Base-by-base conservation (phyloP, 1,140 invertebrate genomes). In the Agrypnia vestita region DNA sequence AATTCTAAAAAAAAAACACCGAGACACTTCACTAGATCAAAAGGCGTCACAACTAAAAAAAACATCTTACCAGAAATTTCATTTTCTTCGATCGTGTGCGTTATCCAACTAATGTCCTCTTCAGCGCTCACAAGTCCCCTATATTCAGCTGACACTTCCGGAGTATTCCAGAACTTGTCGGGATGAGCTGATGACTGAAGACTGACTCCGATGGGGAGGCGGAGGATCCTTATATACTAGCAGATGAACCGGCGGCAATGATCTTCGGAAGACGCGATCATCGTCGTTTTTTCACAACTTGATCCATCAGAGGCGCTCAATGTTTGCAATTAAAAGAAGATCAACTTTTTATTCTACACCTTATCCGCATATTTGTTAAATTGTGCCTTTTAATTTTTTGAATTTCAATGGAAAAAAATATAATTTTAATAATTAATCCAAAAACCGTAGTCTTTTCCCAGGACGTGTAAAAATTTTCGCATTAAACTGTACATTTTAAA, bases 171-270 rank as follows among this genome's bases (percentile, higher is more conserved):
- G 76, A 64, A 77, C 76, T 77, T 49, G 47, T 43, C 62, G 47
- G 61, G 62, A 77, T 69, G 76, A 67, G 53, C 76, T 49, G 17
- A 6, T 35, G 6, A 19, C 44, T 64, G 74, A 49, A 76, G 61
- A 77, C 76, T 77, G 76, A 61, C 76, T 46, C n/a, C 15, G 1
- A 35, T 47, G 11, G 19, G 13, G 25, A 55, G 62, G 11, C 76
- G 25, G 46, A 21, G 12, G 76, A 55, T 51, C 46, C 49, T 67
- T 77, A 64, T 67, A 77, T 77, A 77, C 47, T 11, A 15, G 71
- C 71, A 74, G 71, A 74, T 74, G 71, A 35, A 74, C 53, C 19
- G 17, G 25, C 49, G 69, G 11, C 47, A 73, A 73, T 53, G 51
- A 55, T 74, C 49, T 74, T 55, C 49, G 19, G n/a, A 21, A 21